These are phyloP conservation scores for Dinoponera quadriceps DNA, from an alignment of 1,140 invertebrate genomes.

Conservation along the genomic window DNA sequence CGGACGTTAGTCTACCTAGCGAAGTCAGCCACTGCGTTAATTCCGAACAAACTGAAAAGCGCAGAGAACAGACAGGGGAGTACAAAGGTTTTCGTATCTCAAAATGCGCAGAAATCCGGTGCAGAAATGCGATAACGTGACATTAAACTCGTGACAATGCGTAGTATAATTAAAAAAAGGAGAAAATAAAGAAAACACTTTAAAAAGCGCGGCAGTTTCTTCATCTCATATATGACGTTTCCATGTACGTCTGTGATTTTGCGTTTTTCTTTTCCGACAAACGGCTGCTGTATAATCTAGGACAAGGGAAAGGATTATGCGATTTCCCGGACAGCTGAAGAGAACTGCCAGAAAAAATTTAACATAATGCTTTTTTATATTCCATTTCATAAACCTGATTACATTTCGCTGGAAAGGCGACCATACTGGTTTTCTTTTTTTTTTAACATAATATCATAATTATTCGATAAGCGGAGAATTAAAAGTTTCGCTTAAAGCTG, in stretches of 20 bases:
- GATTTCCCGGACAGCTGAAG: slow-evolving; percentile 16
- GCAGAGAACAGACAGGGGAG: slow-evolving; percentile 16
- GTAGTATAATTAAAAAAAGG: slow-evolving; percentile 37
- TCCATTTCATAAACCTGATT: slow-evolving; percentile 27
- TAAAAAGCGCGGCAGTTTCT: slow-evolving; percentile 33
- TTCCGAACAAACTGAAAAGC: slow-evolving; percentile 24
- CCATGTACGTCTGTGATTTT: slow-evolving; percentile 9
- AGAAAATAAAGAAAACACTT: slow-evolving; percentile 42
- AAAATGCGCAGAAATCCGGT: slow-evolving; percentile 37
- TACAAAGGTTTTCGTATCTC: slow-evolving; percentile 19
- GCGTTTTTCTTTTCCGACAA: slow-evolving; percentile 32
- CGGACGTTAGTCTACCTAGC: slow-evolving; percentile 7
- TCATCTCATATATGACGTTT: slow-evolving; percentile 44
- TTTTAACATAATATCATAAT: not conserved
- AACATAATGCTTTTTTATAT: slow-evolving; percentile 34
- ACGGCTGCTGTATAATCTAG: slow-evolving; percentile 41
- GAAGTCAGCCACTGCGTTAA: slow-evolving; percentile 33
- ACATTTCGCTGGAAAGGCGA: slow-evolving; percentile 6
- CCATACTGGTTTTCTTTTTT: not conserved
- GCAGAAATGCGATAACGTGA: slow-evolving; percentile 32
- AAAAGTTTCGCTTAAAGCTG: not conserved
- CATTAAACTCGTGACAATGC: slow-evolving; percentile 42
- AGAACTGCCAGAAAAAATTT: slow-evolving; percentile 21
- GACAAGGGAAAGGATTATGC: slow-evolving; percentile 53
- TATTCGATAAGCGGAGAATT: slow-evolving; percentile 1